Base-by-base conservation (phyloP, 2,888 invertebrate species). In the Andrena bucephala region DNA sequence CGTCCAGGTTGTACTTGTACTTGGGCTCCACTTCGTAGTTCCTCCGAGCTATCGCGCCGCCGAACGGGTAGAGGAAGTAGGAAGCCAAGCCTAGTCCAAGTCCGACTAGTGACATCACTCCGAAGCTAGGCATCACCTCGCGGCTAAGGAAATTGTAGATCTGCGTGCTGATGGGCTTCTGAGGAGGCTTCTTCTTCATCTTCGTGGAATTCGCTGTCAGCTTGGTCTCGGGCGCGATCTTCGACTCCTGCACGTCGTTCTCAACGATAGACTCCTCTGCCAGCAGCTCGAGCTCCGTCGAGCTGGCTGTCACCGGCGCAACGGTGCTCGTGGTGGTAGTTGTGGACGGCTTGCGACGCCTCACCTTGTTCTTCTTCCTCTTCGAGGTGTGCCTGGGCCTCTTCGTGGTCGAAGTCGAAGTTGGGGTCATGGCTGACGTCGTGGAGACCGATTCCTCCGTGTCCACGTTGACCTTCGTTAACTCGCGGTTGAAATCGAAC, bases 91-190 rank as follows among this genome's bases (percentile, higher is more conserved):
- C 97, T 2, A 97, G 95, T 81, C 97, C 96, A 59, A 97, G 93
- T 1, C 97, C 97, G 13, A 97, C 96, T 27, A 97, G 94, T 0
- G 94, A 94, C 88, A 97, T 97, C 0, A 97, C 96, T 0, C 97
- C 97, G 27, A 97, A 96, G 42, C 97, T 96, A 0, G 97, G 97
- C 96, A 97, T 97, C 0, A 97, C 96, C 94, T 97, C 97, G 87
- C 97, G 95, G 2, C 97, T 97, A 57, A 97, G 94, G 89, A 97
- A 97, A 89, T 97, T 97, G 90, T 97, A 97, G 33, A 97, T 96
- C 92, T 97, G 96, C 0, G 97, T 96, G 10, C 96, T 95, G 0
- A 97, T 95, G 0, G 97, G 96, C 74, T 96, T 95, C 52, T 75
- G 87, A 16, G 85, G 90, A 81, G 77, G 90, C 57, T 94, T 94